Base-by-base conservation (phyloP, 2,113 vertebrate species). In the Cinclus cinclus region DNA sequence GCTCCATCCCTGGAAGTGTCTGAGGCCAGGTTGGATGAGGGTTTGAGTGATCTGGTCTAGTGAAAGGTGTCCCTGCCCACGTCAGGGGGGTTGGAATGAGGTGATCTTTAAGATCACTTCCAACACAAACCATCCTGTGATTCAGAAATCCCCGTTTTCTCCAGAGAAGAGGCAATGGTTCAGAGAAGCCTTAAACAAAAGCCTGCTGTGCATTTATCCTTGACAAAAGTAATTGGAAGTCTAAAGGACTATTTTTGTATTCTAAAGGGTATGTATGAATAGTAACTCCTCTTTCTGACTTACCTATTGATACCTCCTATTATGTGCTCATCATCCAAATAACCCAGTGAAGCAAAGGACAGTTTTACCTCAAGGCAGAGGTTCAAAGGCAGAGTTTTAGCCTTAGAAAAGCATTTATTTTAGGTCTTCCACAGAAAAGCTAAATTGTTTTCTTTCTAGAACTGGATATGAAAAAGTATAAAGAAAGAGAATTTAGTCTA, bases 61-160 rank as follows among this genome's bases (percentile, higher is more conserved):
- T 20, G 17, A 0, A 15, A 86, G 24, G 1, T 39, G 24, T 52
- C 50, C n/a, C 27, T 70, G 46, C 8, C 14, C 2, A 5, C 20
- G 28, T 20, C 42, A 68, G 13, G 4, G 11, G 5, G 0, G 0
- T 2, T 50, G 35, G 56, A 64, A 55, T 1, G 3, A 11, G 16
- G 2, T 30, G 5, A 18, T 41, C 22, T 50, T 75, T 62, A 41
- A 31, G 3, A 6, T 33, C 15, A 8, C 6, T 53, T 74, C 4
- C 27, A 69, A 46, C 14, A 6, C 28, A 65, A 60, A 13, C 14
- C 3, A n/a, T 41, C 37, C 50, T 28, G 5, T 27, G 58, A 59
- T 44, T 84, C 18, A 71, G 44, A 83, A 19, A 27, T 28, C 15
- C 9, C 10, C 30, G 3, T 46, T 71, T 44, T 33, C 11, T 55